Base-by-base conservation (phyloP, 2,888 invertebrate genomes). In the Cephalotes varians region DNA sequence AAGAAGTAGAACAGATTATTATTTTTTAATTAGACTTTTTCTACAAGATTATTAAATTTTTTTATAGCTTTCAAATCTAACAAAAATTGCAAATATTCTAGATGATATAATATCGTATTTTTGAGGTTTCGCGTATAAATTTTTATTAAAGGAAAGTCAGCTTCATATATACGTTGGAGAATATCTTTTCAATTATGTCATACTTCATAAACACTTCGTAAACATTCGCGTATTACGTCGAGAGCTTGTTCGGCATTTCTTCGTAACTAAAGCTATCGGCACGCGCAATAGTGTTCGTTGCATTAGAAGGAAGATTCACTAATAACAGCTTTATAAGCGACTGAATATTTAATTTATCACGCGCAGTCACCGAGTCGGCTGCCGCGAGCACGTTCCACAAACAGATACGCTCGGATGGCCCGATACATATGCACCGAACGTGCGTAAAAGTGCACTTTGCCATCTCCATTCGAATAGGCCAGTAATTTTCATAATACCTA, bases 321-420 rank as follows among this genome's bases (percentile, higher is more conserved):
- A 71, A 81, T 81, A 54, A 64, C 64, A 54, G 64, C 74, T 81
- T 81, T 74, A 81, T 79, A 58, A 74, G 62, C 54, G 51, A 18
- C 62, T 54, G 74, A 74, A 81, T 81, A 81, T 81, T 81, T 81
- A 81, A 81, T 81, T 81, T 54, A 81, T 64, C 81, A 74, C 81
- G 81, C 31, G 28, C 74, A 9, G 74, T 31, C 44, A 60, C 31
- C 31, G 58, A 49, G 40, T 62, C 31, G 51, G 12, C 10, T 31
- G 58, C 18, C 34, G 18, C 65, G 15, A 40, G 40, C 77, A 74
- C 74, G 60, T 74, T 74, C 62, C 81, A 62, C 74, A 81, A 81
- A 81, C 74, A 72, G 34, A 54, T 64, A 82, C 58, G 56, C 44
- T 37, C 28, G 40, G 25, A 65, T 44, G 31, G 51, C n/a, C 31